Evolutionary conservation across 2,888 invertebrate species (phyloP).

Genomic region (Mystacides longicornis): DNA sequence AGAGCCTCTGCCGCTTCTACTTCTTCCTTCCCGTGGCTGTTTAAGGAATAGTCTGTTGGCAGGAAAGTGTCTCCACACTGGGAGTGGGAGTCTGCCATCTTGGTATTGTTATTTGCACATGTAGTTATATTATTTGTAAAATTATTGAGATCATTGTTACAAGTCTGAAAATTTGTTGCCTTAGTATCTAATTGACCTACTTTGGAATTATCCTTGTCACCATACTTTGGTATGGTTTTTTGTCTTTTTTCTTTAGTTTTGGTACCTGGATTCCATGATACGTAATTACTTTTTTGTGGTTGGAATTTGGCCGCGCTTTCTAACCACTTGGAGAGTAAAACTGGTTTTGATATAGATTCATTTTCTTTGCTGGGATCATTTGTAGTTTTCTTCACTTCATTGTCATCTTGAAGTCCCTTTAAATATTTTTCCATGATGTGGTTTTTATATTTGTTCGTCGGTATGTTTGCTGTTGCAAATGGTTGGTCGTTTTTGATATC

Average conservation of each 20-base stretch:
- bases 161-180: neutral
- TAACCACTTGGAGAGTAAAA: conserved; percentile 66
- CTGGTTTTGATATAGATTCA: conserved; percentile 37
- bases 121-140: neutral
- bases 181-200: neutral
- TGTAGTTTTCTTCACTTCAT: conserved; percentile 29
- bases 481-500: conserved; percentile 28
- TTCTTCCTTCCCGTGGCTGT: conserved; percentile 60
- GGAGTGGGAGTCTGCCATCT: neutral
- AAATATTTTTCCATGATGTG: conserved; percentile 55
- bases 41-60: conserved; percentile 20
- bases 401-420: conserved; percentile 33
- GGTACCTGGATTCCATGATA: conserved; percentile 50
- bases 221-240: conserved; percentile 27
- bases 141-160: conserved; percentile 11
- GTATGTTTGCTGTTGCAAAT: conserved; percentile 27
- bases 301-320: conserved; percentile 68
- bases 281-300: conserved; percentile 63
- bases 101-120: neutral
- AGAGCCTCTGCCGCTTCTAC: conserved; percentile 70
- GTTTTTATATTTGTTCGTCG: conserved; percentile 46
- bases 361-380: conserved; percentile 9
- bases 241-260: conserved; percentile 11
- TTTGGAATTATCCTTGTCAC: conserved; percentile 21
- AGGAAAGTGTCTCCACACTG: neutral